Conservation (phyloP, 2,113 vertebrate genomes). For the Apteryx owenii region DNA sequence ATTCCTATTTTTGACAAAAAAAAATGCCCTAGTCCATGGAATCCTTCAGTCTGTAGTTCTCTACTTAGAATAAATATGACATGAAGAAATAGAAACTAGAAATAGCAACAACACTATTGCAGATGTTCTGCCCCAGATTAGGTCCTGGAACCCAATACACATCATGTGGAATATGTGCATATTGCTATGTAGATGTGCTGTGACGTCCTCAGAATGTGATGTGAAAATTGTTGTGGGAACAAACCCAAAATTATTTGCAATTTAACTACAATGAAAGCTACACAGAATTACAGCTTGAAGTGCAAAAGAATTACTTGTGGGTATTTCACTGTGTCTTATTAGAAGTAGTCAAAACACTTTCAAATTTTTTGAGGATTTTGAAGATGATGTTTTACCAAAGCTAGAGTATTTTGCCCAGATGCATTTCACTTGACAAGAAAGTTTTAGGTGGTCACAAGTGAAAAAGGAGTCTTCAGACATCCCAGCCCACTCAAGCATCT, state of each 20-base stretch:
- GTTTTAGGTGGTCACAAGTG: neutral
- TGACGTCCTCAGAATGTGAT: constrained; percentile 1
- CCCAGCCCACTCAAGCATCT: neutral
- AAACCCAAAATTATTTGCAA: constrained; percentile 8
- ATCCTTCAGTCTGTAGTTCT: neutral
- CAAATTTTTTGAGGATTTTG: neutral
- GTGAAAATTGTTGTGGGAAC: constrained; percentile 5
- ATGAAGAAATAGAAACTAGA: neutral
- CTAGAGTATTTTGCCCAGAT: neutral
- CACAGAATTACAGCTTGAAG: neutral
- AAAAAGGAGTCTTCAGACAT: neutral
- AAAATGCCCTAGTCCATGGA: neutral
- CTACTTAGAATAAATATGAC: neutral
- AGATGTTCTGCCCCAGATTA: constrained; percentile 17
- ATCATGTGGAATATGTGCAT: neutral
- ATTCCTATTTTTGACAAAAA: neutral
- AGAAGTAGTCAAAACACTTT: neutral
- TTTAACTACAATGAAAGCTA: neutral
- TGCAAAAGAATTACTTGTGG: neutral
- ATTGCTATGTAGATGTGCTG: neutral
- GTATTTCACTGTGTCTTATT: neutral
- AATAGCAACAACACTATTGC: neutral
- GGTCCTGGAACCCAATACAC: neutral
- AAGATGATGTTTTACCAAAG: neutral
- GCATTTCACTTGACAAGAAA: neutral